Base-by-base conservation (phyloP, 2,888 invertebrate genomes). In the Scaeva pyrastri region DNA sequence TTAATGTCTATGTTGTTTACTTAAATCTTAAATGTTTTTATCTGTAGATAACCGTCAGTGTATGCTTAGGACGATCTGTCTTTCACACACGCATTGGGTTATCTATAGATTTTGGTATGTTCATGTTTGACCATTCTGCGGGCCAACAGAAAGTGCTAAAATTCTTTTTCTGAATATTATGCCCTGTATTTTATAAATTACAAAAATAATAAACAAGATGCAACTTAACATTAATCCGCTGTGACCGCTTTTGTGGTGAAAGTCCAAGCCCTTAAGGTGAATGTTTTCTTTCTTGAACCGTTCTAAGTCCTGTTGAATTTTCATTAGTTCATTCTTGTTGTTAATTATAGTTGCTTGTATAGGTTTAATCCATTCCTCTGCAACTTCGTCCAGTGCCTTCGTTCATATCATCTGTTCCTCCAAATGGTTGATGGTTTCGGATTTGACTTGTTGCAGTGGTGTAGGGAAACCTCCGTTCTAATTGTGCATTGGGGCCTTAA, bases 141-240 rank as follows among this genome's bases (percentile, higher is more conserved):
- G 52, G 52, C 23, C 52, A 21, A 52, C 52, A 23, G 52, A 52
- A 52, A 52, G 52, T 52, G 23, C 52, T 52, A 52, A 52, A 23
- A 52, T 12, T 23, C 21, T 52, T 52, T 52, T 23, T 23, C 23
- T 21, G 23, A 52, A 52, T 52, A 52, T 23, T 11, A 12, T 52
- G 52, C 23, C 12, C 2, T 23, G 52, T 52, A 52, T 21, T 19
- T 12, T 23, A 19, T 52, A 52, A 21, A 52, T 52, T 21, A 23
- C 52, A 10, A 52, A 23, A 23, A 52, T 52, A 23, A 52, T 52
- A 23, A 52, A 10, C 23, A 52, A 52, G 12, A 52, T 52, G 52
- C 23, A 52, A 52, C 52, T 23, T 52, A 52, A 52, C 23, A 52
- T 52, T 52, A 52, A 52, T 52, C 19, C 19, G 21, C 52, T 52